Conservation (phyloP, 35 echinoderm and acorn worm species). For the Ptychodera flava region DNA sequence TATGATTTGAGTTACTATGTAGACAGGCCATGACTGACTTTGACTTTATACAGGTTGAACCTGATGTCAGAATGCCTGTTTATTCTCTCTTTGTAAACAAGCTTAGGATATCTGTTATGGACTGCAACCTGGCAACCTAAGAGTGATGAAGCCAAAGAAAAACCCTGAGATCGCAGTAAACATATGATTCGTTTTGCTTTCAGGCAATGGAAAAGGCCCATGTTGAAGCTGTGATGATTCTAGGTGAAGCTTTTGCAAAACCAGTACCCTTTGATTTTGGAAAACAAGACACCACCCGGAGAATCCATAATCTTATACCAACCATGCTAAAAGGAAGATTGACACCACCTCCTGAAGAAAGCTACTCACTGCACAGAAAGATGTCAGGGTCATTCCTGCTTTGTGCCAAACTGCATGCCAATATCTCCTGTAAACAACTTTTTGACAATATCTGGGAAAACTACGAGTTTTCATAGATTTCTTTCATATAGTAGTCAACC, state of each 20-base stretch:
- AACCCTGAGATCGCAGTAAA: too few species aligned
- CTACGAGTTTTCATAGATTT: conserved; percentile 7
- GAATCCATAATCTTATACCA: conserved; percentile 74
- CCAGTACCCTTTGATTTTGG: conserved; percentile 69
- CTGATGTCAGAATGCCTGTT: too few species aligned
- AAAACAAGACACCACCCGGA: conserved; percentile 66
- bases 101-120: too few species aligned
- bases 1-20: too few species aligned
- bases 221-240: conserved; percentile 96
- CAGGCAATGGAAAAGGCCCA: conserved; percentile 88
- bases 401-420: conserved; percentile 76
- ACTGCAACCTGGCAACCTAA: too few species aligned
- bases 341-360: conserved; percentile 86
- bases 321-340: conserved; percentile 71
- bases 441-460: conserved; percentile 64
- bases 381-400: conserved; percentile 91
- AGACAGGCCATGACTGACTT: too few species aligned
- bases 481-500: too few species aligned
- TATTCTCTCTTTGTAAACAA: too few species aligned
- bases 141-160: too few species aligned
- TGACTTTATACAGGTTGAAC: too few species aligned
- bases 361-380: conserved; percentile 89
- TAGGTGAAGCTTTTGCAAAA: conserved; percentile 63
- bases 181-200: too few species aligned
- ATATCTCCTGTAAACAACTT: conserved; percentile 71